phyloP scores from a whole-genome alignment of 2,113 vertebrate genomes.

The Delphinapterus leucas region DNA sequence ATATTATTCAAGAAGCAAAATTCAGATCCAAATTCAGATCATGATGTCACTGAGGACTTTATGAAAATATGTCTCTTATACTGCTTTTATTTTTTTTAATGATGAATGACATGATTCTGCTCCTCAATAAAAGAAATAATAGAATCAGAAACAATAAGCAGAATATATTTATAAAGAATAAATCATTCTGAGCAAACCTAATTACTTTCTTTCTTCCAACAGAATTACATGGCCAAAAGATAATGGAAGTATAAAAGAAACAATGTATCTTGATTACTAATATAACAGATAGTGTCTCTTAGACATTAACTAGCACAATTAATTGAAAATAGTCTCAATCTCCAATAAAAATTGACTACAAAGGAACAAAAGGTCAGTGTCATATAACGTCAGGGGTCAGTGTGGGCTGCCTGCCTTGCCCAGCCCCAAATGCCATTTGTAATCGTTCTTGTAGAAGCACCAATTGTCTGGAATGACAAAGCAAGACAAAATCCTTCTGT shows the following conservation, averaged over 20 bases:
- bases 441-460: neutral
- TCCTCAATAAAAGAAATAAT: neutral
- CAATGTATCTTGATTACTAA: slow-evolving; percentile 61
- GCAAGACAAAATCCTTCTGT: neutral
- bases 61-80: neutral
- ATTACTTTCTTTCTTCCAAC: slow-evolving; percentile 45
- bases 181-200: slow-evolving; percentile 58
- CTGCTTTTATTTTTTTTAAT: neutral
- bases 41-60: neutral
- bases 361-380: slow-evolving; percentile 25
- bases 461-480: slow-evolving; percentile 16
- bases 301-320: slow-evolving; percentile 53
- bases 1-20: neutral
- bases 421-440: neutral
- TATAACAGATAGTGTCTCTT: slow-evolving; percentile 46
- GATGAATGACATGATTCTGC: neutral
- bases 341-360: slow-evolving; percentile 37
- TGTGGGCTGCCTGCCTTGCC: neutral
- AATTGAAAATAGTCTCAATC: slow-evolving; percentile 50
- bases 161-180: slow-evolving; percentile 44
- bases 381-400: neutral
- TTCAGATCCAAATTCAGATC: neutral
- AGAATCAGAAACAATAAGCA: slow-evolving; percentile 47
- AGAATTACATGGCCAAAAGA: slow-evolving; percentile 39
- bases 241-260: slow-evolving; percentile 39